Evolutionary conservation across 2,888 invertebrate genomes (phyloP).

Genomic region (Lycia hirtaria): DNA sequence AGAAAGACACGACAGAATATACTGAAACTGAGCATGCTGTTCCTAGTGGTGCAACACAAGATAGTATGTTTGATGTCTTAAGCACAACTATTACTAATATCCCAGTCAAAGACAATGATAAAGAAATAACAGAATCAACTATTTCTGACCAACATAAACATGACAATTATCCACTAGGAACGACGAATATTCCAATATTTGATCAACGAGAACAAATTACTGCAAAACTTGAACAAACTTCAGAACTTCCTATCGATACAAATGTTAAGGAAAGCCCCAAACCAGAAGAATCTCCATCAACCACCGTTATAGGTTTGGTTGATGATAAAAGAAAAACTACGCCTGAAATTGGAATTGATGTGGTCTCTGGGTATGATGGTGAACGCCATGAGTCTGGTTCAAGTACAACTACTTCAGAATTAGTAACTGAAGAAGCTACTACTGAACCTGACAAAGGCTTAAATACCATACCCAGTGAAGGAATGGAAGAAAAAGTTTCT

Average conservation of each 20-base stretch:
- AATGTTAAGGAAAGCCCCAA: slow-evolving; percentile 12
- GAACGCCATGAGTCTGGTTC: background rate
- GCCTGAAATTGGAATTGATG: slow-evolving; percentile 3
- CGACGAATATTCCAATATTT: slow-evolving; percentile 18
- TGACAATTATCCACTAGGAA: slow-evolving; percentile 7
- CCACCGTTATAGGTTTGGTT: slow-evolving; percentile 13
- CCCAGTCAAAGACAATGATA: slow-evolving; percentile 11
- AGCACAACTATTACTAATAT: slow-evolving; percentile 22
- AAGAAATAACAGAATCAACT: slow-evolving; percentile 6
- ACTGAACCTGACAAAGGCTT: slow-evolving; percentile 60
- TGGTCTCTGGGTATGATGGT: slow-evolving; percentile 5
- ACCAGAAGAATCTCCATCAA: slow-evolving; percentile 14
- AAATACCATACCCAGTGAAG: slow-evolving; percentile 62
- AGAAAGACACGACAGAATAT: slow-evolving; percentile 39
- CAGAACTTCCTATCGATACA: slow-evolving; percentile 1
- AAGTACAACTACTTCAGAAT: slow-evolving; percentile 40
- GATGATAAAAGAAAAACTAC: slow-evolving; percentile 46
- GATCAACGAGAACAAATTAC: slow-evolving; percentile 20
- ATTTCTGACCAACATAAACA: slow-evolving; percentile 5
- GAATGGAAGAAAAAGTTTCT: slow-evolving; percentile 48
- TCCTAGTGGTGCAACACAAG: slow-evolving; percentile 19
- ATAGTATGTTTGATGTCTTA: slow-evolving; percentile 10
- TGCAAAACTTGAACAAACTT: slow-evolving; percentile 6
- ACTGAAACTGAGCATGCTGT: slow-evolving; percentile 24
- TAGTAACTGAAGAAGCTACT: slow-evolving; percentile 15